Base-by-base conservation (phyloP, 2,113 vertebrate species). In the Cryptotis parvus region DNA sequence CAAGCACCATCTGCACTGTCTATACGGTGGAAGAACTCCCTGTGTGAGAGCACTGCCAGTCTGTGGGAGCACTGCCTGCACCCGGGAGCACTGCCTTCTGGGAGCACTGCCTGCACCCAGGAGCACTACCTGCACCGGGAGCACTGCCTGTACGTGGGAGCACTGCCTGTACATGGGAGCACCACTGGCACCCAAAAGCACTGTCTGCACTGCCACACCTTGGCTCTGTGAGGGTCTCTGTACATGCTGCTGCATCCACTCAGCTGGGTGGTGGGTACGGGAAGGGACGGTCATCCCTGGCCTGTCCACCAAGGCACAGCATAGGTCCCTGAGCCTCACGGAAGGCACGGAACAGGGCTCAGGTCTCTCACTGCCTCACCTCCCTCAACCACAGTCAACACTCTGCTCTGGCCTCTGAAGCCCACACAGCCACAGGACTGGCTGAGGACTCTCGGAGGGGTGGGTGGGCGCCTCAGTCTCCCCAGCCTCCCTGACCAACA, bases 401-500 rank as follows among this genome's bases (percentile, higher is more conserved):
- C n/a, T 68, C 27, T 43, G 39, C 41, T 69, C 33, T 31, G 82
- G 49, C 33, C 52, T 52, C 1, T 33, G 20, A 41, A n/a, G 2
- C 49, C 10, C 11, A 16, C 15, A 18, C 16, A 18, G 52, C 16
- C 8, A 18, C 18, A 58, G 22, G 61, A 1, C 43, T 77, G 39
- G 82, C 33, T 76, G 68, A 35, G 77, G 11, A 87, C 10, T 85
- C 75, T 87, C 29, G 7, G 37, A 27, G 73, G 29, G 9, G 29
- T 6, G 49, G 33, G 24, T 68, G 43, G 20, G 66, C 66, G 66
- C 66, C 37, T 24, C 33, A 16, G 63, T 76, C 49, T 84, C 68
- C 84, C 73, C 9, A 39, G 78, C 8, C 41, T 35, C 63, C 65
- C 52, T 69, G 90, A 90, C 73, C 79, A 75, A 90, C 61, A 74